Base-by-base conservation (phyloP, 2,888 invertebrate genomes). In the Callyntrura guangdongensis region DNA sequence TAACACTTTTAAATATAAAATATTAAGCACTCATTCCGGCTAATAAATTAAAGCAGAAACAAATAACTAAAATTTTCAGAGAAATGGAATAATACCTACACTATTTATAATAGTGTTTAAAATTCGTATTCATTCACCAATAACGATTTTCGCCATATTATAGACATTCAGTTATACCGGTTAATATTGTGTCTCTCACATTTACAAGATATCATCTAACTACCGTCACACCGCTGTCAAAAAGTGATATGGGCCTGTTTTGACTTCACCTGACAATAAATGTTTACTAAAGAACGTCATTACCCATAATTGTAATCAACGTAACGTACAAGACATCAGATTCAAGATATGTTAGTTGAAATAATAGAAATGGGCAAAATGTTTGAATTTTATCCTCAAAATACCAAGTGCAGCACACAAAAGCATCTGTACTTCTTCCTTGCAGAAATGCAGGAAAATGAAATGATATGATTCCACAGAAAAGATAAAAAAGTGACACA, bases 231-330 rank as follows among this genome's bases (percentile, higher is more conserved):
- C 8, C 9, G 27, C 17, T 12, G 53, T 49, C 49, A 49, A 61
- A 85, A 86, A 74, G 59, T 74, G 74, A 86, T 86, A 86, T 56
- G 61, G 69, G 77, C 77, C 61, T 86, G 86, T 61, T 85, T 86
- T 86, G 86, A 86, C 85, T 77, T 77, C 8, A n/a, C 9, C 77
- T 61, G 77, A 47, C 25, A 86, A 61, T 86, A 86, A 86, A 86
- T 77, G 77, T 64, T 74, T 22, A 17, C 47, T 4, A 61, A 77
- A 77, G 77, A 86, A 77, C 77, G 85, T 59, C 74, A 85, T 69
- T 84, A 72, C 53, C 56, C 56, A 84, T 56, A 64, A 36, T 36
- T 36, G 36, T 36, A 6, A 36, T 36, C 36, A 36, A 36, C 36
- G 6, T 36, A 36, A 36, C 36, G 6, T 36, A 36, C 2, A 36